Percentiles rank a stretch among this genome's conserved stretches.
phyloP scores from a whole-genome alignment of 2,888 invertebrate species.

The Enoplolaimus lenunculus region DNA sequence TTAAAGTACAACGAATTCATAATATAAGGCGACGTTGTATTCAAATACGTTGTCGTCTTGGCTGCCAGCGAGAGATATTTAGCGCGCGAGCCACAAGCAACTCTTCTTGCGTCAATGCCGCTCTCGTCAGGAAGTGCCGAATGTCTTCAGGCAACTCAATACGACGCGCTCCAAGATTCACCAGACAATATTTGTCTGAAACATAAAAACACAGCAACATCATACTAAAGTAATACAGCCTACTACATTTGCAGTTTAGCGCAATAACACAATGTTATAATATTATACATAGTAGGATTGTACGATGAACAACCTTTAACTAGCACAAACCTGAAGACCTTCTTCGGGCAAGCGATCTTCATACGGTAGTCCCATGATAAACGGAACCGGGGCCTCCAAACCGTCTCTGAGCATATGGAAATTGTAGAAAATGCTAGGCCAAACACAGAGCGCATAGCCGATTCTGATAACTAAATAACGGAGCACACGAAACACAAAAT shows the following conservation, averaged over 20 bases:
- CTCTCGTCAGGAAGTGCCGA: slow-evolving; percentile 75
- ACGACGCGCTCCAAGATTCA: slow-evolving; percentile 81
- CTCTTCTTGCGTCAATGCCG: slow-evolving; percentile 71
- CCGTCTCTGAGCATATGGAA: slow-evolving; percentile 65
- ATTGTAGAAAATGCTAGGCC: slow-evolving; percentile 91
- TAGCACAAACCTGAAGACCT: slow-evolving; percentile 32
- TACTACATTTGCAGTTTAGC: neutral
- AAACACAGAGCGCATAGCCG: slow-evolving; percentile 72
- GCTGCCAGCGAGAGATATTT: neutral
- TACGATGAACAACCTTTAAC: too few species aligned
- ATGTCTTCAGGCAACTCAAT: slow-evolving; percentile 89
- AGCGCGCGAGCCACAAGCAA: slow-evolving; percentile 42
- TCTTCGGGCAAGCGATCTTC: slow-evolving; percentile 34
- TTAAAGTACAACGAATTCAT: too few species aligned
- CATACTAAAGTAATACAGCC: neutral
- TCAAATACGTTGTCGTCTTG: too few species aligned
- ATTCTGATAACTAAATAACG: slow-evolving; percentile 89
- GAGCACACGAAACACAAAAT: slow-evolving; percentile 55
- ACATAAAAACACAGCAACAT: too few species aligned
- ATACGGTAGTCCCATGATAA: slow-evolving; percentile 74
- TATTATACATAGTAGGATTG: too few species aligned
- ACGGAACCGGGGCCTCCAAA: slow-evolving; percentile 97
- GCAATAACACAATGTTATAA: neutral
- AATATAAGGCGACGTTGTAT: too few species aligned
- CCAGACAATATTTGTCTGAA: slow-evolving; percentile 72